A percentile compares a stretch with the other conserved stretches of the same genome.
Conservation (phyloP, 2,113 vertebrate species). For the Probosciger aterrimus region DNA sequence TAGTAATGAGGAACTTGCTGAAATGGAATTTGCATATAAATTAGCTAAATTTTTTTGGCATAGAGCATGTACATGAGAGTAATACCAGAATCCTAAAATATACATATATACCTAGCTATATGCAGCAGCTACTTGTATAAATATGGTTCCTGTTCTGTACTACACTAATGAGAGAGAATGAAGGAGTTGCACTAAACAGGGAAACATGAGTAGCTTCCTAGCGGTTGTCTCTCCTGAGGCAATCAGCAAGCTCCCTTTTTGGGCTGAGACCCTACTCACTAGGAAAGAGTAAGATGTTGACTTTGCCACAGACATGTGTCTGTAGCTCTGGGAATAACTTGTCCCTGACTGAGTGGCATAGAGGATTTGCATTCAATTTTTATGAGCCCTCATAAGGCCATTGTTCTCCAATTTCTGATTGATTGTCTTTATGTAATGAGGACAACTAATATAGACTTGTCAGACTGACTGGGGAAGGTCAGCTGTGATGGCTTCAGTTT, state of each 20-base stretch:
- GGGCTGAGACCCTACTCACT: background rate
- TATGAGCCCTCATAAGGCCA: slow-evolving; percentile 31
- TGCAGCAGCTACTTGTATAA: background rate
- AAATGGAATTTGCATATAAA: background rate
- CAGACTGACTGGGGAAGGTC: slow-evolving; percentile 47
- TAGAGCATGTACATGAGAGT: background rate
- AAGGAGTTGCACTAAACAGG: background rate
- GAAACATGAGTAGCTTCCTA: background rate
- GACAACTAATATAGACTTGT: slow-evolving; percentile 12
- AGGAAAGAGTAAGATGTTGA: background rate
- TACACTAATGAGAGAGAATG: background rate
- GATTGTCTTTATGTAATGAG: slow-evolving; percentile 61
- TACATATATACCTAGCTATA: background rate
- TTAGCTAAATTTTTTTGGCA: background rate
- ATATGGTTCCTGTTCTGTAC: background rate
- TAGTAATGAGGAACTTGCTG: background rate
- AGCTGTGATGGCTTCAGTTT: slow-evolving; percentile 7
- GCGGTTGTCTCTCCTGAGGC: background rate
- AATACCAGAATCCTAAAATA: background rate
- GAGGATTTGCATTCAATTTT: slow-evolving; percentile 33
- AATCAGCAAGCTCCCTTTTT: background rate
- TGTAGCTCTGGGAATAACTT: background rate
- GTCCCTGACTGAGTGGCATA: background rate
- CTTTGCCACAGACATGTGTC: background rate
- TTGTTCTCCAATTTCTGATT: slow-evolving; percentile 59